phyloP scores from a whole-genome alignment of 2,113 vertebrate genomes.

The Dinomys branickii region DNA sequence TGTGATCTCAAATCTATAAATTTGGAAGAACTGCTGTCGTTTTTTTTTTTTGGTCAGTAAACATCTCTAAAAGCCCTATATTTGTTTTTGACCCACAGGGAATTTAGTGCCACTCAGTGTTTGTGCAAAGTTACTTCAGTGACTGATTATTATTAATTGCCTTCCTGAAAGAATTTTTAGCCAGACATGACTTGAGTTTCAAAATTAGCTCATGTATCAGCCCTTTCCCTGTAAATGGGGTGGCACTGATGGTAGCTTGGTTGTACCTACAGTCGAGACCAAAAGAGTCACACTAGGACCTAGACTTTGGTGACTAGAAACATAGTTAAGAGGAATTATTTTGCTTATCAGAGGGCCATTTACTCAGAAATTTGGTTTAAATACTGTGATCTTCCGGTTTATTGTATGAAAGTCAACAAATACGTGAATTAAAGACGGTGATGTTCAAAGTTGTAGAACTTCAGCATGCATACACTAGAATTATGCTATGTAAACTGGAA shows the following conservation, averaged over 20 bases:
- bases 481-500: neutral
- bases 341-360: neutral
- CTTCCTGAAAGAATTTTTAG: constrained; percentile 80
- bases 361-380: neutral
- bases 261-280: neutral
- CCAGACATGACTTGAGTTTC: constrained; percentile 71
- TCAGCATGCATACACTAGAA: neutral
- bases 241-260: neutral
- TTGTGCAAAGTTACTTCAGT: constrained; percentile 86
- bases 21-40: constrained; percentile 65
- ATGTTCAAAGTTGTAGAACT: neutral
- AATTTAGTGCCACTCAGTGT: constrained; percentile 87
- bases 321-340: no score
- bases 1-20: constrained; percentile 84
- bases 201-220: constrained; percentile 9
- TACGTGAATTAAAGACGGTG: neutral
- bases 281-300: fast-evolving
- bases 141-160: constrained; percentile 92
- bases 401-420: neutral
- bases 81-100: constrained; percentile 91
- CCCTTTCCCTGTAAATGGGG: neutral
- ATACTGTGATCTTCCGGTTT: neutral
- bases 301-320: neutral
- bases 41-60: constrained; percentile 83
- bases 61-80: constrained; percentile 87